phyloP scores from a whole-genome alignment of 1,140 invertebrate genomes.

The Chionoecetes opilio region DNA sequence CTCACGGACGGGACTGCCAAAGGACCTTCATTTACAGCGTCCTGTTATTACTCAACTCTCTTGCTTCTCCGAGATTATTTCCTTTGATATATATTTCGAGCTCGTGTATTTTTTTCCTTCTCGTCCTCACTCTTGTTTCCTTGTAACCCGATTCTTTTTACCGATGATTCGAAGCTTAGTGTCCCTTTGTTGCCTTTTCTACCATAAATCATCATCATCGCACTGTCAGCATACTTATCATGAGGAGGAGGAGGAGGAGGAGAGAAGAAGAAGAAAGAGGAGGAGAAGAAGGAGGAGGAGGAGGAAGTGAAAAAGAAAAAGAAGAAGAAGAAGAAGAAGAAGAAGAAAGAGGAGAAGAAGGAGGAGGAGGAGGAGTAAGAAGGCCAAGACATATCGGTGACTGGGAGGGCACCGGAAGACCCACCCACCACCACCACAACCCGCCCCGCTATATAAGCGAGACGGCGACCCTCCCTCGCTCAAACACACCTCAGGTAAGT shows the following conservation, averaged over 20 bases:
- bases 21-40: not conserved
- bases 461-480: not conserved
- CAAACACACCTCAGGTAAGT: not conserved
- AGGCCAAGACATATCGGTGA: not conserved
- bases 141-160: no score
- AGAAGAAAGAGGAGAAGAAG: not conserved
- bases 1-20: not conserved
- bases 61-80: not conserved
- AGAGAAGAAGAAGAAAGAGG: no score
- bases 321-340: not conserved
- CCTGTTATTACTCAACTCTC: not conserved
- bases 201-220: no score
- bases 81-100: no score
- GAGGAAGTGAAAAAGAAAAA: no score
- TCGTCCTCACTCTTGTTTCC: no score
- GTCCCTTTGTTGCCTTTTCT: no score
- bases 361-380: not conserved
- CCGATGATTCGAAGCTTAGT: no score
- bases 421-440: not conserved
- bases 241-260: no score
- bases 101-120: no score
- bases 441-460: not conserved
- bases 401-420: slow-evolving; percentile 6
- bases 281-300: no score
- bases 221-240: no score